Base-by-base conservation (phyloP, 1,140 invertebrate species). In the Penaeus vannamei region DNA sequence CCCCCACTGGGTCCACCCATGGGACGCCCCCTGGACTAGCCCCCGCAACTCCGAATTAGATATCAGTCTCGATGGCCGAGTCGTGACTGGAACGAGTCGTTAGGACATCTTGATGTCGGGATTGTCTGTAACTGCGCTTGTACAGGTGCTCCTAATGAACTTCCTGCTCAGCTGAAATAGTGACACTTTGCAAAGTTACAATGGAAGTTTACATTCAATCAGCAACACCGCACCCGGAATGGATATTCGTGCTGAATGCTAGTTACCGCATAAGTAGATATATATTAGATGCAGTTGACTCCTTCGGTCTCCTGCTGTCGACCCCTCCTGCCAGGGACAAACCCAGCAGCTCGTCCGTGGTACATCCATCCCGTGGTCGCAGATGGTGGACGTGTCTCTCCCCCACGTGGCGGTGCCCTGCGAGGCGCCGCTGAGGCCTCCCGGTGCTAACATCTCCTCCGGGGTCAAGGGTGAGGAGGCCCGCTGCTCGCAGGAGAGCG, bases 71-170 rank as follows among this genome's bases (percentile, higher is more conserved):
- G 80, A 76, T 83, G 81, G 62, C 81, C 53, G 20, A 36, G 81
- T 88, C 86, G 86, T 88, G 86, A 88, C 86, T 26, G 53, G 46
- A 2, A 23, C n/a, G 12, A 32, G 80, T 84, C 86, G 86, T 88
- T 84, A 88, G 64, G 42, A 88, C 86, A 83, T 83, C 81, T 84
- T 84, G 86, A 84, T 88, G 29, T 53, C n/a, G 80, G 77, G 77
- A 84, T 84, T 77, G 64, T 77, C 64, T 62, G 81, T 76, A 59
- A 23, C 23, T 76, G 76, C 86, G 60, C 80, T 84, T 72, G 80
- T 62, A 60, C 86, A 32, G 64, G 32, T 61, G 81, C 86, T 84
- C 84, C 62, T 88, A 84, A 72, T 88, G 53, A 36, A 69, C 81
- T 76, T 81, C 59, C 53, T 20, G 62, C 64, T 53, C 36, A 53